Conservation (phyloP, 2,797 vertebrate genomes). For the Gobionotothen gibberifrons region DNA sequence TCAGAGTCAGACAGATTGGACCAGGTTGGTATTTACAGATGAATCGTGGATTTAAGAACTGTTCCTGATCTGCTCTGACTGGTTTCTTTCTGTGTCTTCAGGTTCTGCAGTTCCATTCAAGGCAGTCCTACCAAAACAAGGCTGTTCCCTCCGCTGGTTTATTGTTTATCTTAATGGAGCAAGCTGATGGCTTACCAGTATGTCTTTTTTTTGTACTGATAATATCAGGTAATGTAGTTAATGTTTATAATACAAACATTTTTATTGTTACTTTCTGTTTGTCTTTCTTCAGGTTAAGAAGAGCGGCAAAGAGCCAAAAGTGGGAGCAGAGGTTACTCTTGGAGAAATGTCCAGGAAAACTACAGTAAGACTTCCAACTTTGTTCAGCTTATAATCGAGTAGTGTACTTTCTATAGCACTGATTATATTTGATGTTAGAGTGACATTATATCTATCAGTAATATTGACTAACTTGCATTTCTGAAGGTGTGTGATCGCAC, state of each 20-base stretch:
- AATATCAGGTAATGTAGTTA: background rate
- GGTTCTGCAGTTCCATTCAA: constrained; percentile 88
- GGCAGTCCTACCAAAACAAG: constrained; percentile 87
- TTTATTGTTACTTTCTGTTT: background rate
- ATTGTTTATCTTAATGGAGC: constrained; percentile 89
- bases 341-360: constrained; percentile 84
- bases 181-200: constrained; percentile 88
- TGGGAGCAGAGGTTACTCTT: constrained; percentile 85
- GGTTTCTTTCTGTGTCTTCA: constrained; percentile 56
- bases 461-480: constrained; percentile 11
- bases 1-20: constrained; percentile 84
- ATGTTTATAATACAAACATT: background rate
- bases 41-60: background rate
- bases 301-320: constrained; percentile 89
- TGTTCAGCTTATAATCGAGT: background rate
- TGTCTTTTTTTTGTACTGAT: constrained; percentile 62
- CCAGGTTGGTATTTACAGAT: constrained; percentile 79
- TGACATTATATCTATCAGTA: background rate
- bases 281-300: constrained; percentile 85
- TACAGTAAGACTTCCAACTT: constrained; percentile 81
- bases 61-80: too few relatives aligned
- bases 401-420: background rate
- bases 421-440: background rate
- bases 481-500: constrained; percentile 86
- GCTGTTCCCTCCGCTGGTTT: constrained; percentile 85